Evolutionary conservation across 2,888 invertebrate species (phyloP).

Genomic region (Oegoconia quadripuncta): DNA sequence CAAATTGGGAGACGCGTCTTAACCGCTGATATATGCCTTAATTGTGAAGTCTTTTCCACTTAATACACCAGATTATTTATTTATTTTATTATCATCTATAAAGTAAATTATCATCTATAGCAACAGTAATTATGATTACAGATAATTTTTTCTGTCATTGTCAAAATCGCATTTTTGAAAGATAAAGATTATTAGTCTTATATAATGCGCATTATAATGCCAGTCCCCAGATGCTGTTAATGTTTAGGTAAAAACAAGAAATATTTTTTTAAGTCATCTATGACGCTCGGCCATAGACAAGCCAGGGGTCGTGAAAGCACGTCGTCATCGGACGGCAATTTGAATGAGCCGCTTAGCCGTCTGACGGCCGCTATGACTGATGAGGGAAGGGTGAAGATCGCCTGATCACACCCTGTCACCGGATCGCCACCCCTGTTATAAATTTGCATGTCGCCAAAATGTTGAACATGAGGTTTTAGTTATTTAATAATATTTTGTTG

Average conservation of each 20-base stretch:
- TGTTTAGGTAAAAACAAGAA: not conserved
- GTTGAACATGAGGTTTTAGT: conserved; percentile 12
- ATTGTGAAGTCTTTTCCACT: too few relatives aligned
- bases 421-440: conserved; percentile 41
- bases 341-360: conserved; percentile 76
- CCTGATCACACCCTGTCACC: conserved; percentile 65
- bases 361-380: conserved; percentile 72
- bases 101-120: too few relatives aligned
- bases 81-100: too few relatives aligned
- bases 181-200: too few relatives aligned
- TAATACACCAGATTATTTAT: too few relatives aligned
- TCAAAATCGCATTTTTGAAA: too few relatives aligned
- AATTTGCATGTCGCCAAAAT: conserved; percentile 55
- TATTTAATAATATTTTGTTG: conserved; percentile 10
- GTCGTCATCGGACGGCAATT: conserved; percentile 76
- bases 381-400: conserved; percentile 75
- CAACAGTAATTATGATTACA: too few relatives aligned
- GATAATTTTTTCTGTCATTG: too few relatives aligned
- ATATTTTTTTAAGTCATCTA: conserved; percentile 2
- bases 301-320: conserved; percentile 74
- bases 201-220: too few relatives aligned
- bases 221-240: not conserved
- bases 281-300: conserved; percentile 52
- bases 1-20: too few relatives aligned
- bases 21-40: too few relatives aligned